These are phyloP conservation scores for Dicroscelio sp. DNA, from an alignment of 2,888 invertebrate genomes.

Conservation along the genomic window DNA sequence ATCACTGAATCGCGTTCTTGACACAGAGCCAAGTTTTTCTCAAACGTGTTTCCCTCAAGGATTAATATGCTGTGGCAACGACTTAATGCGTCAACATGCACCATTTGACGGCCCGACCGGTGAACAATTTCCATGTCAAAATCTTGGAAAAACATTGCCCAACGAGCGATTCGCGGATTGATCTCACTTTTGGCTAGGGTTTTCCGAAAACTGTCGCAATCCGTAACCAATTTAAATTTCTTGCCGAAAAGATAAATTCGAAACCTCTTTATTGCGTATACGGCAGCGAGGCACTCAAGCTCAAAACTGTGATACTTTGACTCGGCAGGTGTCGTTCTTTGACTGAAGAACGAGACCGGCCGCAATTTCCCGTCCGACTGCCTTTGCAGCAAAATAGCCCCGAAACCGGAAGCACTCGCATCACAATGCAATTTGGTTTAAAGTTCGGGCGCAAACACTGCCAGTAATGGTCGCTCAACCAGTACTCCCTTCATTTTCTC, in stretches of 20 bases:
- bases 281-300: constrained; percentile 83
- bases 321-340: constrained; percentile 84
- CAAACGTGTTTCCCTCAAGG: constrained; percentile 71
- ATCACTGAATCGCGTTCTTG: constrained; percentile 74
- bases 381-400: constrained; percentile 87
- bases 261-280: constrained; percentile 83
- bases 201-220: constrained; percentile 85
- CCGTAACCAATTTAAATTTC: constrained; percentile 86
- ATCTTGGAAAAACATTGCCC: constrained; percentile 81
- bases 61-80: constrained; percentile 73
- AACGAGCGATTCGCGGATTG: constrained; percentile 86
- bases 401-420: constrained; percentile 87
- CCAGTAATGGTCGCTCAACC: constrained; percentile 62
- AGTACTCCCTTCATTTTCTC: constrained; percentile 58
- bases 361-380: constrained; percentile 75
- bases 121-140: constrained; percentile 76
- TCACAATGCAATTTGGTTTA: constrained; percentile 89
- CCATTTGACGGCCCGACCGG: constrained; percentile 72
- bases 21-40: constrained; percentile 69
- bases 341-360: constrained; percentile 87
- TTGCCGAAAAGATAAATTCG: constrained; percentile 84
- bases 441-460: constrained; percentile 68
- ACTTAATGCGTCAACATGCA: constrained; percentile 75
- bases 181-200: constrained; percentile 85
- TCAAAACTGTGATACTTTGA: constrained; percentile 88